Base-by-base conservation (phyloP, 2,113 vertebrate genomes). In the Calypte anna region DNA sequence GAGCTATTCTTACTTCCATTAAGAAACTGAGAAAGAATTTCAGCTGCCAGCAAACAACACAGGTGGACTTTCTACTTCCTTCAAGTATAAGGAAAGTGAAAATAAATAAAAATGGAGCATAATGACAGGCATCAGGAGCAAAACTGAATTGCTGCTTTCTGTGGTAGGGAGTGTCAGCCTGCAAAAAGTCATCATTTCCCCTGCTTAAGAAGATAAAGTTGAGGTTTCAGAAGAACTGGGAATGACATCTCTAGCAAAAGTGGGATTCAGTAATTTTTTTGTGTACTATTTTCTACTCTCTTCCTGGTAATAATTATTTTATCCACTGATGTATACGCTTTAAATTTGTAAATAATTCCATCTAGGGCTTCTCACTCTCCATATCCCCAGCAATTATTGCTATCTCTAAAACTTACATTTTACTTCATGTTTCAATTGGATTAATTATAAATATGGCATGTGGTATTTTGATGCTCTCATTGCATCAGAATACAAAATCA, bases 1-100 rank as follows among this genome's bases (percentile, higher is more conserved):
- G 68, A 95, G 38, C 44, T 96, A 75, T 93, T 96, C 91, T 93
- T 88, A 10, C 74, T 86, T 70, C 93, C 75, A 74, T 92, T 94
- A 96, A 96, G 83, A 94, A 85, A 81, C 48, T 78, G 48, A 91
- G 82, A 73, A 68, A 61, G 86, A 66, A 89, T 95, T 95, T 97
- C 70, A 94, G 55, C 81, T 94, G 66, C 83, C 64, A 94, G 68
- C 73, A 95, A 96, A 92, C 0, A 3, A 86, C 30, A 79, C 11
- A 27, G 30, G 50, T 92, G 75, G 91, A 94, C 86, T 94, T 90
- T 82, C 61, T 44, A 12, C 57, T 92, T 96, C 83, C 55, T 91
- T 91, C 70, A 95, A 86, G 17, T 86, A 91, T 82, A 96, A 94
- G 72, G n/a, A 95, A 82, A 92, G 68, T 90, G 83, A 82, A 84